Base-by-base conservation (phyloP, 1,140 invertebrate genomes). In the Calephelis nemesis region DNA sequence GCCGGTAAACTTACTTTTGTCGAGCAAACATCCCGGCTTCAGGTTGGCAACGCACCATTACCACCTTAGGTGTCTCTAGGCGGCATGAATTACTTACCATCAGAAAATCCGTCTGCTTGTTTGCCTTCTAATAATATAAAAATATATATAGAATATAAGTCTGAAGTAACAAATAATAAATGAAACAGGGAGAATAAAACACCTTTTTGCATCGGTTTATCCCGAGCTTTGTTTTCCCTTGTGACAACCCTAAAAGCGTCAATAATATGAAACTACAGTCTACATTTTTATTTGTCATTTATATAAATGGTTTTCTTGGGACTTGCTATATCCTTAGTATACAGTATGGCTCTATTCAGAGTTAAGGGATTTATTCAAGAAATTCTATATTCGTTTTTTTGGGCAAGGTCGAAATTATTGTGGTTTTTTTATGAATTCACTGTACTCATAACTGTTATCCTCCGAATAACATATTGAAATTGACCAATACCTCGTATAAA, bases 261-360 rank as follows among this genome's bases (percentile, higher is more conserved):
- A 58, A 58, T 58, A 39, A 58, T 58, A 39, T 19, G 10, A 58
- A 58, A 39, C 19, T 19, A 8, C 15, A 19, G 52, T 19, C 10
- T 58, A 39, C 10, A 58, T 58, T 58, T 52, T 52, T 52, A 52
- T 58, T 58, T 30, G 15, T 58, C 52, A 19, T 58, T 58, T 58
- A 58, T 58, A 58, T 58, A 58, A 58, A 58, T 58, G 52, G 52
- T 58, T 5, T 58, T 58, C 52, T 11, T 58, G 52, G 52, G 52
- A 58, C 15, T 30, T 11, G 19, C 19, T 58, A 10, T 39, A 58
- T 58, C 52, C 52, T 58, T 11, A 30, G 15, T 39, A 30, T 58
- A 7, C 19, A 11, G 52, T 11, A 58, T 19, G 30, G 13, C 52
- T 15, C 52, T 9, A 58, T 58, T 58, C 52, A 19, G 52, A 58